Conservation (phyloP, 2,113 vertebrate genomes). For the Mirounga angustirostris region DNA sequence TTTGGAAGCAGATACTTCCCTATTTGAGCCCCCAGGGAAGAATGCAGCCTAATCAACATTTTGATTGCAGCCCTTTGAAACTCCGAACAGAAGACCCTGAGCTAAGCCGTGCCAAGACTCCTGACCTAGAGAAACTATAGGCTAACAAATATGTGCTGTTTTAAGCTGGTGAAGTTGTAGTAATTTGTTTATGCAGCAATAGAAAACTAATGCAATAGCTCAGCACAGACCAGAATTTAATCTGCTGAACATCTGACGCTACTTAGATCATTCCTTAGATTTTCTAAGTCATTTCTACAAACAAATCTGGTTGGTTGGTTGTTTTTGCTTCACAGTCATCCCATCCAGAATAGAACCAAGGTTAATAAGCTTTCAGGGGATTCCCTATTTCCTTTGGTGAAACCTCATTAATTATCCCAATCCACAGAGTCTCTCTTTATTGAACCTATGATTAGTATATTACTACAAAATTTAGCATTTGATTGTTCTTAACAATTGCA, state of each 20-base stretch:
- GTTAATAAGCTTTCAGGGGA: not conserved
- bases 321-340: not conserved
- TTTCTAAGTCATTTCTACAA: constrained; percentile 14
- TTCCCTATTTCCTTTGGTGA: not conserved
- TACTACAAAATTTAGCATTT: not conserved
- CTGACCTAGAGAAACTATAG: not conserved
- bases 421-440: not conserved
- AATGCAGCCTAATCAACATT: not conserved
- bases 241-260: not conserved
- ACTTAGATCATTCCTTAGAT: not conserved
- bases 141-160: not conserved
- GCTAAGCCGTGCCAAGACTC: not conserved
- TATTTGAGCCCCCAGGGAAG: not conserved
- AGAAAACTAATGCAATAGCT: not conserved
- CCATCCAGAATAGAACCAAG: not conserved
- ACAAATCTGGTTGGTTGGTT: not conserved
- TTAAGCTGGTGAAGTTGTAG: not conserved
- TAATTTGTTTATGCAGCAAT: not conserved
- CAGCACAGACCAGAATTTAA: not conserved
- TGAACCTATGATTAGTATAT: not conserved
- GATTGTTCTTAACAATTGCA: constrained; percentile 6
- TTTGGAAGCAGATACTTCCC: not conserved
- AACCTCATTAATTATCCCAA: not conserved
- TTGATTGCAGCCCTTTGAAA: not conserved
- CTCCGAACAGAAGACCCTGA: not conserved